phyloP scores from a whole-genome alignment of 2,797 vertebrate species.

The Rhadinocentrus ornatus region DNA sequence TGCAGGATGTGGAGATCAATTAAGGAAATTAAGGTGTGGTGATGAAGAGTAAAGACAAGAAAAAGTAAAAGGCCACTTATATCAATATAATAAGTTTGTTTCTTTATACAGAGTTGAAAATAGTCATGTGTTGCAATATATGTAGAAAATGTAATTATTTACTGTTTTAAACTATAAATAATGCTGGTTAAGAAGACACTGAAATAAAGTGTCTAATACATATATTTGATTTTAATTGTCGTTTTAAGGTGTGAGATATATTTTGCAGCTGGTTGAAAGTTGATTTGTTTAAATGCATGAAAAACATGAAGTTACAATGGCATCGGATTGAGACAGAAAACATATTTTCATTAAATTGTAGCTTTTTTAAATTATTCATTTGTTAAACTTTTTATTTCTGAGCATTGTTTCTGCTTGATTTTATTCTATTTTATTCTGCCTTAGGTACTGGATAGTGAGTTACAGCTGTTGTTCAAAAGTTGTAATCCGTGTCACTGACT shows the following conservation, averaged over 20 bases:
- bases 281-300: no score
- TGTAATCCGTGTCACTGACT: constrained; percentile 44
- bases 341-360: not conserved
- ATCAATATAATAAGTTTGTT: constrained; percentile 13
- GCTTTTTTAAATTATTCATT: not conserved
- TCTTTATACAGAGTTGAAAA: not conserved
- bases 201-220: not conserved
- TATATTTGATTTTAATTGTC: not conserved
- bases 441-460: not conserved
- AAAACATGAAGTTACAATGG: no score
- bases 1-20: constrained; percentile 74
- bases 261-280: no score
- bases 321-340: not conserved
- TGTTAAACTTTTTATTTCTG: no score
- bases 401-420: not conserved
- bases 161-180: not conserved
- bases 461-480: not conserved
- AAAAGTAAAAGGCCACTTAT: constrained; percentile 19
- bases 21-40: constrained; percentile 74
- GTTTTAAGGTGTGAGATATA: no score
- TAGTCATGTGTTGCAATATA: no score
- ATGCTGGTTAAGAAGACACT: not conserved
- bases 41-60: constrained; percentile 32
- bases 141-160: not conserved
- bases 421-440: not conserved